Evolutionary conservation across 1,140 invertebrate species (phyloP), one percentile per base, ranked within the genome.

Genomic region (Pseudomyrmex cubaensis): DNA sequence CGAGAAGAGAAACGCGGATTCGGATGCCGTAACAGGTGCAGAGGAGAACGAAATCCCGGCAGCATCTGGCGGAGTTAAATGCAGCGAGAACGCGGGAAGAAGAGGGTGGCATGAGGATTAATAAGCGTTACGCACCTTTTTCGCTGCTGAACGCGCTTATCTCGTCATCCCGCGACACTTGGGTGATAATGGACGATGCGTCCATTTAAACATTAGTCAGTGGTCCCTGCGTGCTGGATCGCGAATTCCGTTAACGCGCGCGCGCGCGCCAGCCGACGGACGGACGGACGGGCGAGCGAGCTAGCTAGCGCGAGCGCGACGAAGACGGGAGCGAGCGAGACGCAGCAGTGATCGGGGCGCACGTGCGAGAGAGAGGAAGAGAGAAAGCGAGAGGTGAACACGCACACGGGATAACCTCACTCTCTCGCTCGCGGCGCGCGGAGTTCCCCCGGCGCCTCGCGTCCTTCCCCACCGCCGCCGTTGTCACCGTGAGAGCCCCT

Each of bases 151-250:
- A 96, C 96, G 97, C 93, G 82, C 93, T 92, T 92, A 94, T 97
- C 96, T 98, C 98, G 96, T 98, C 98, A 97, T 99, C 98, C 95
- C 98, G 97, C 95, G 97, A 98, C 96, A 98, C 98, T 96, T 98
- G 98, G 95, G 98, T 98, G 95, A 98, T 98, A 96, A 99, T 98
- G 97, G 98, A 98, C 97, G 98, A 97, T 97, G 97, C 97, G 97
- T 98, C 98, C 98, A 98, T 99, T 97, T 97, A 97, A 96, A 96
- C 96, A 96, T 97, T 96, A 95, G 96, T 94, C 95, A 91, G 73
- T 90, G 89, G 90, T 92, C 90, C 85, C 90, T 91, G 90, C 90
- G 91, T 90, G 84, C 89, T 88, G 88, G 90, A 93, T 88, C 87
- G 91, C 91, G 86, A 91, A 90, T 90, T 92, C 90, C 91, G 91